These are phyloP conservation scores for Coptotermes formosanus DNA, from an alignment of 1,140 invertebrate genomes.

Conservation along the genomic window DNA sequence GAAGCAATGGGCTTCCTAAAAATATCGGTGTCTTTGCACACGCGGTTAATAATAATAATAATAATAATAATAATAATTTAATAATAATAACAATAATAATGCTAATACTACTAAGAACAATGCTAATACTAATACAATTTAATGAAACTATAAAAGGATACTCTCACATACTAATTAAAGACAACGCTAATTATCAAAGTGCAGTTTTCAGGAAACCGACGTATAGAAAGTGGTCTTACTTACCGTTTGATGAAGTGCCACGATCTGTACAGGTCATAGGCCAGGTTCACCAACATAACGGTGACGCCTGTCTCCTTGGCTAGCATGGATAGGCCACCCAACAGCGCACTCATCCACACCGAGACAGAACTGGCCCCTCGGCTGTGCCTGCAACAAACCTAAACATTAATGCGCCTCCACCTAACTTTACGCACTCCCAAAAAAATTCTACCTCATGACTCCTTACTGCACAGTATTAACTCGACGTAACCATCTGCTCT, in stretches of 20 bases:
- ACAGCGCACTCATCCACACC: conserved; percentile 62
- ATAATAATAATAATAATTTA: no score
- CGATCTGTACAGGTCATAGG: conserved; percentile 69
- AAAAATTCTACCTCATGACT: neutral
- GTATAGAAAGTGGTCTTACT: conserved; percentile 33
- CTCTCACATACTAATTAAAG: no score
- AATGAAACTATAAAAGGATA: no score
- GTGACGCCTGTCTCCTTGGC: conserved; percentile 91
- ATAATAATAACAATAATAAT: no score
- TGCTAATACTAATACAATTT: no score
- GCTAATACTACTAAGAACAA: no score
- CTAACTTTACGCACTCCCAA: neutral
- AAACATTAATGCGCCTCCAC: neutral
- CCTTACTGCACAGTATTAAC: neutral
- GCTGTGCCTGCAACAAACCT: conserved; percentile 36
- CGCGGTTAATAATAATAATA: no score
- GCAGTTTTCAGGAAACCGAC: no score
- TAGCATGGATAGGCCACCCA: conserved; percentile 79
- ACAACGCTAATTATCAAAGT: no score
- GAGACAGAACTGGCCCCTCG: conserved; percentile 40
- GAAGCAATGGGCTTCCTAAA: no score
- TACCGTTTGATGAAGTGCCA: conserved; percentile 70
- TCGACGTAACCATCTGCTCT: no score
- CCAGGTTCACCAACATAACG: conserved; percentile 70
- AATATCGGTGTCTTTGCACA: no score